phyloP scores from a whole-genome alignment of 2,888 invertebrate species.

The Diogma glabrata region DNA sequence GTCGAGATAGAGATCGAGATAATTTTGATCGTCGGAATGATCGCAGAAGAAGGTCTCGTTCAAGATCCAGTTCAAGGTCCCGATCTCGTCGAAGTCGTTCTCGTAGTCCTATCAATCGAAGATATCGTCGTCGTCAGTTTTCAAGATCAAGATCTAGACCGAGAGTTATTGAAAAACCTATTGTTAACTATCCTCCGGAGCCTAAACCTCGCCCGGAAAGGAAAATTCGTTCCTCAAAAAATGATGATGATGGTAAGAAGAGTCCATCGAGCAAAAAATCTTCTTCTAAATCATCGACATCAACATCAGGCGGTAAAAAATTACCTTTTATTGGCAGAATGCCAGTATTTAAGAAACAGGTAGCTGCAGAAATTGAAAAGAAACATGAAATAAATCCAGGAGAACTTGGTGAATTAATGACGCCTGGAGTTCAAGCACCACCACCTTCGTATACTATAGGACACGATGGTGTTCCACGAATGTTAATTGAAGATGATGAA shows the following conservation, averaged over 20 bases:
- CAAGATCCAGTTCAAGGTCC: constrained; percentile 13
- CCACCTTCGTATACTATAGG: neutral
- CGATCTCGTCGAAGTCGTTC: constrained; percentile 16
- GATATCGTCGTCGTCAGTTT: constrained; percentile 18
- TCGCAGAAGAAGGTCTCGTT: constrained; percentile 28
- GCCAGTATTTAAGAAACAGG: constrained; percentile 59
- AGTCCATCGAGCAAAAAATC: constrained; percentile 17
- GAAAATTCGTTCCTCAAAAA: constrained; percentile 18
- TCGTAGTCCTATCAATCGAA: constrained; percentile 16
- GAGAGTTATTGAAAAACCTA: constrained; percentile 31
- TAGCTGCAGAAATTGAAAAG: constrained; percentile 25
- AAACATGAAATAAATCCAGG: constrained; percentile 17
- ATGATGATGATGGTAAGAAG: constrained; percentile 19
- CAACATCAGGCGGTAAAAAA: constrained; percentile 45
- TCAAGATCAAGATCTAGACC: constrained; percentile 23
- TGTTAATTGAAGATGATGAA: constrained; percentile 35
- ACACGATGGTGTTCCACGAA: constrained; percentile 24
- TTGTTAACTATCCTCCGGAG: constrained; percentile 29
- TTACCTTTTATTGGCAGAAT: constrained; percentile 77
- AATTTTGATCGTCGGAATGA: constrained; percentile 25
- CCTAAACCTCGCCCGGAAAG: constrained; percentile 23
- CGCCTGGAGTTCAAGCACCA: neutral
- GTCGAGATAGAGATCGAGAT: constrained; percentile 30
- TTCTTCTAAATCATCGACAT: constrained; percentile 22
- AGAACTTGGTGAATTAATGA: neutral